A percentile compares a stretch with the other conserved stretches of the same genome.
Evolutionary conservation across 1,140 invertebrate genomes (phyloP).

Genomic region (Camponotus vicinus): DNA sequence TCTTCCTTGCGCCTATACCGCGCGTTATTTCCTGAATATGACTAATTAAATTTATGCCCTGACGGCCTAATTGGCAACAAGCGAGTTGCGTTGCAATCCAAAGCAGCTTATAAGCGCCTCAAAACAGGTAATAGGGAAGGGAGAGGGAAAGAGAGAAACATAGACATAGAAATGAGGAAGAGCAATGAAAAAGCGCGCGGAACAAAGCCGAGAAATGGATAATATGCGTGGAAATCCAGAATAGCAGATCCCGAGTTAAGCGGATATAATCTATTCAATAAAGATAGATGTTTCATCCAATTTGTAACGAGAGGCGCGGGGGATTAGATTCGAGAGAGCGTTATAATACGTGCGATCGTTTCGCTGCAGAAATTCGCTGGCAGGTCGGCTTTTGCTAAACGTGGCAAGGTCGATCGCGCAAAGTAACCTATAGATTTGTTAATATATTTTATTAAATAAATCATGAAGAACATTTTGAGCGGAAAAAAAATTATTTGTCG

Average conservation of each 20-base stretch:
- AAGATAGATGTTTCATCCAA: constrained; percentile 71
- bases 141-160: constrained; percentile 3
- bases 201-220: constrained; percentile 34
- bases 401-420: neutral
- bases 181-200: constrained; percentile 28
- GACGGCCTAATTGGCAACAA: constrained; percentile 52
- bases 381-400: constrained; percentile 54
- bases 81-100: constrained; percentile 24
- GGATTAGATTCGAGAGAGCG: constrained; percentile 61
- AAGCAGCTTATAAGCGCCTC: constrained; percentile 18
- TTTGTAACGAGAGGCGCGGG: constrained; percentile 62
- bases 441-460: constrained; percentile 71
- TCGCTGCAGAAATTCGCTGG: constrained; percentile 41
- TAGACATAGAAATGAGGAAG: neutral
- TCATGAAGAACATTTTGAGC: constrained; percentile 10
- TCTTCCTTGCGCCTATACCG: neutral
- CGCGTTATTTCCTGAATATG: constrained; percentile 34
- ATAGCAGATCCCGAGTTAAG: constrained; percentile 47
- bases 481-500: constrained; percentile 1
- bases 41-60: constrained; percentile 81
- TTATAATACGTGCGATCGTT: constrained; percentile 57
- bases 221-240: constrained; percentile 17
- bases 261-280: constrained; percentile 71
- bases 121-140: neutral
- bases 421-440: constrained; percentile 78